A percentile compares a stretch with the other conserved stretches of the same genome.
Evolutionary conservation across 2,113 vertebrate species (phyloP).

Genomic region (Sardina pilchardus): DNA sequence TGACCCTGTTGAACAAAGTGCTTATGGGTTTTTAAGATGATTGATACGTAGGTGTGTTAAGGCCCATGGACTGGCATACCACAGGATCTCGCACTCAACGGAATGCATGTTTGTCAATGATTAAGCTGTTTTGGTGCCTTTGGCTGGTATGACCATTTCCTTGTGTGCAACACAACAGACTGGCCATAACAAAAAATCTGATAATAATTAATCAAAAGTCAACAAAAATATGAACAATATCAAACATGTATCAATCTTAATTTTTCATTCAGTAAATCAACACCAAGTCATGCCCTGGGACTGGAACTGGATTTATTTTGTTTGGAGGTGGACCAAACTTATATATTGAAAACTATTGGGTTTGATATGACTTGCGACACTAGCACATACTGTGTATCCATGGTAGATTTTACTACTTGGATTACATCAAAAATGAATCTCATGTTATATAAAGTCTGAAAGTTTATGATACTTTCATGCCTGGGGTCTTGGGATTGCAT

Average conservation of each 20-base stretch:
- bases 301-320: not conserved
- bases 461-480: too few relatives aligned
- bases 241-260: not conserved
- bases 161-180: not conserved
- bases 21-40: slow-evolving; percentile 59
- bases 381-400: too few relatives aligned
- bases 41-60: slow-evolving; percentile 58
- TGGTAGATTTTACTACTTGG: too few relatives aligned
- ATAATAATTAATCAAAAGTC: slow-evolving; percentile 1
- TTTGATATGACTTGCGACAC: too few relatives aligned
- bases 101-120: slow-evolving; percentile 38
- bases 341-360: too few relatives aligned
- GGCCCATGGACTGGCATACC: slow-evolving; percentile 30
- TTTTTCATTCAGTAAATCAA: not conserved
- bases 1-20: slow-evolving; percentile 52
- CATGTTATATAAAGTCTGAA: too few relatives aligned
- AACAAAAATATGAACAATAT: not conserved
- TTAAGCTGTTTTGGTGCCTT: slow-evolving; percentile 38
- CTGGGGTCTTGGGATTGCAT: too few relatives aligned
- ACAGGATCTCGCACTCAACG: slow-evolving; percentile 31
- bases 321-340: not conserved
- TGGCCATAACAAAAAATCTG: not conserved
- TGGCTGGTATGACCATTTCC: not conserved
- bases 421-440: too few relatives aligned
- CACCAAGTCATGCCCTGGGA: not conserved